These are phyloP conservation scores for Lophius americanus DNA, from an alignment of 2,797 vertebrate genomes.

Conservation along the genomic window DNA sequence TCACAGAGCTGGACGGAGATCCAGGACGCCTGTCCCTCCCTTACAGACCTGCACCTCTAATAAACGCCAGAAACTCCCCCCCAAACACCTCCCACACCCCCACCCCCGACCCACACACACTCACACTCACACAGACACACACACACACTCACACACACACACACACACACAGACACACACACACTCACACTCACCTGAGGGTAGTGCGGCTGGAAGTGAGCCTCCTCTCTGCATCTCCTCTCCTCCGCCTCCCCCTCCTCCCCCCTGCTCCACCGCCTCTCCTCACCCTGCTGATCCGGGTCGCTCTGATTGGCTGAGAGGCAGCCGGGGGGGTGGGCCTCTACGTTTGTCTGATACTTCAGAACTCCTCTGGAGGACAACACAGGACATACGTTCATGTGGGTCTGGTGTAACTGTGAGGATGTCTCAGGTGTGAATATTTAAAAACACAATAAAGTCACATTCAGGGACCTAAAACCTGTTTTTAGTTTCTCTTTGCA, in stretches of 20 bases:
- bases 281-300: slow-evolving; percentile 54
- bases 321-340: slow-evolving; percentile 93
- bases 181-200: slow-evolving; percentile 86
- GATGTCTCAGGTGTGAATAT: background rate
- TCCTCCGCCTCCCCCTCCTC: slow-evolving; percentile 70
- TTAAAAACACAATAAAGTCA: background rate
- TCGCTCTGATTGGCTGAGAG: slow-evolving; percentile 82
- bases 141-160: background rate
- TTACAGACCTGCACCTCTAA: slow-evolving; percentile 50
- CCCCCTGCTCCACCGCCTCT: slow-evolving; percentile 57
- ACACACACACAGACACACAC: slow-evolving; percentile 5
- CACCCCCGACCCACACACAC: slow-evolving; percentile 8
- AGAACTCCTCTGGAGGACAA: slow-evolving; percentile 86
- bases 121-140: slow-evolving; percentile 19
- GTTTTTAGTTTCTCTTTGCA: no score
- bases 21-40: slow-evolving; percentile 56
- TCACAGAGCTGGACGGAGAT: slow-evolving; percentile 52
- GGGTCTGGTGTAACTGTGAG: background rate
- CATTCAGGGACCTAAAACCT: no score
- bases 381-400: background rate
- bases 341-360: slow-evolving; percentile 93
- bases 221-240: slow-evolving; percentile 85
- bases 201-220: slow-evolving; percentile 89
- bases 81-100: slow-evolving; percentile 38
- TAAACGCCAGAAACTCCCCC: slow-evolving; percentile 51